These are phyloP conservation scores for Damaliscus lunatus DNA, from an alignment of 2,113 vertebrate genomes.

Conservation along the genomic window DNA sequence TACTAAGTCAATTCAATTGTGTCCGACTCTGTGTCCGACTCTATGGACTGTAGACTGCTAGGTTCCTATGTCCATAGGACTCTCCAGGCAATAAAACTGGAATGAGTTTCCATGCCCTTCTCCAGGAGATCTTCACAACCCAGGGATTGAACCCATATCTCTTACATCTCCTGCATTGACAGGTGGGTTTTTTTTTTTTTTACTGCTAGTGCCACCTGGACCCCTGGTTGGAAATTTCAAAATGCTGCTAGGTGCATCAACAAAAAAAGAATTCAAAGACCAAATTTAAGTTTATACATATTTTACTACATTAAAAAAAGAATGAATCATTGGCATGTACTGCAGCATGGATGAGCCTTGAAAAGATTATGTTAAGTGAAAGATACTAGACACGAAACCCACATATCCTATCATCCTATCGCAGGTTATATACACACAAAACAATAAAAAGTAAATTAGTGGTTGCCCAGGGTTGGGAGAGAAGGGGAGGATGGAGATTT, in stretches of 20 bases:
- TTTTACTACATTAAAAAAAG: background rate
- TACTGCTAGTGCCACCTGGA: background rate
- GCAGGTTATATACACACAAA: background rate
- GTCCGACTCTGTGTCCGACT: background rate
- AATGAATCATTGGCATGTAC: background rate
- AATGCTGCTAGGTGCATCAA: background rate
- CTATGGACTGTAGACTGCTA: background rate
- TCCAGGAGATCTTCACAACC: background rate
- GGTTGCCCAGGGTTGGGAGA: background rate
- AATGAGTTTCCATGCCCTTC: background rate
- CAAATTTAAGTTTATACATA: background rate
- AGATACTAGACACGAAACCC: background rate
- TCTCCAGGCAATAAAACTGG: background rate
- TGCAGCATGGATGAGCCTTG: background rate
- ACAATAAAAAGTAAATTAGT: background rate
- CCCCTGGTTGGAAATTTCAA: background rate
- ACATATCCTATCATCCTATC: background rate
- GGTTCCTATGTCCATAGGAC: background rate
- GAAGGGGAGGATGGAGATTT: background rate
- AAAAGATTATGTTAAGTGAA: conserved; percentile 22
- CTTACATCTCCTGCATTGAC: background rate
- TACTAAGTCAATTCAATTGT: background rate
- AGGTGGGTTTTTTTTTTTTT: background rate
- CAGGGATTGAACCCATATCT: background rate
- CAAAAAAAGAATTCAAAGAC: background rate